Evolutionary conservation across 2,888 invertebrate species (phyloP).

Genomic region (Pandemis cinnamomeana): DNA sequence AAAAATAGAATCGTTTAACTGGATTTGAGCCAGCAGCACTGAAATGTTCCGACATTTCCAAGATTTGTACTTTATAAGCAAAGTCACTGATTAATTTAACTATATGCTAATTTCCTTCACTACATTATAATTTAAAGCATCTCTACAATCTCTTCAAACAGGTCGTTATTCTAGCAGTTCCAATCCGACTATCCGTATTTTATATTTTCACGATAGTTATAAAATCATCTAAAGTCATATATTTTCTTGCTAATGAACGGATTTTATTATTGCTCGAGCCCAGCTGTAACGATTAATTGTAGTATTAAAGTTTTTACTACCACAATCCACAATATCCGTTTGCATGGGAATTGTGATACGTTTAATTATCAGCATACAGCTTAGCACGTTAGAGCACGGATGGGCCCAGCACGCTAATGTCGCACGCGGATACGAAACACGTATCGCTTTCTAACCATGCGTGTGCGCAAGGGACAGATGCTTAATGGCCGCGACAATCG

Average conservation of each 20-base stretch:
- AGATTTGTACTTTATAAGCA: neutral
- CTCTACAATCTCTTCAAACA: neutral
- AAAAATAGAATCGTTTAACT: too few species aligned
- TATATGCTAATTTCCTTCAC: neutral
- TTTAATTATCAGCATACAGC: constrained; percentile 24
- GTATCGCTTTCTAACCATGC: neutral
- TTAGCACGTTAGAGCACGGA: constrained; percentile 15
- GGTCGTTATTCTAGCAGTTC: constrained; percentile 16
- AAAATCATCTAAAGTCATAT: constrained; percentile 48
- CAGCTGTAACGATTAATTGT: constrained; percentile 52
- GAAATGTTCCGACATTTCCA: neutral
- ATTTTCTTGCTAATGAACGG: constrained; percentile 51
- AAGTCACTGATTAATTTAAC: neutral
- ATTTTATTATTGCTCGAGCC: constrained; percentile 56
- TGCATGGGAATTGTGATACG: constrained; percentile 21
- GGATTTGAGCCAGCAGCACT: neutral
- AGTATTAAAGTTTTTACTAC: constrained; percentile 53
- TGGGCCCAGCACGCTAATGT: neutral
- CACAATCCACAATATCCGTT: constrained; percentile 32
- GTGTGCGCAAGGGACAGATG: neutral
- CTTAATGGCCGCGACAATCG: neutral
- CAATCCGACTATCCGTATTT: constrained; percentile 41
- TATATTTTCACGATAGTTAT: constrained; percentile 49
- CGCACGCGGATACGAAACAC: neutral
- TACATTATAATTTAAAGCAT: neutral